Evolutionary conservation across 2,113 vertebrate species (phyloP), one percentile per base, ranked within the genome.

Genomic region (Tautogolabrus adspersus): DNA sequence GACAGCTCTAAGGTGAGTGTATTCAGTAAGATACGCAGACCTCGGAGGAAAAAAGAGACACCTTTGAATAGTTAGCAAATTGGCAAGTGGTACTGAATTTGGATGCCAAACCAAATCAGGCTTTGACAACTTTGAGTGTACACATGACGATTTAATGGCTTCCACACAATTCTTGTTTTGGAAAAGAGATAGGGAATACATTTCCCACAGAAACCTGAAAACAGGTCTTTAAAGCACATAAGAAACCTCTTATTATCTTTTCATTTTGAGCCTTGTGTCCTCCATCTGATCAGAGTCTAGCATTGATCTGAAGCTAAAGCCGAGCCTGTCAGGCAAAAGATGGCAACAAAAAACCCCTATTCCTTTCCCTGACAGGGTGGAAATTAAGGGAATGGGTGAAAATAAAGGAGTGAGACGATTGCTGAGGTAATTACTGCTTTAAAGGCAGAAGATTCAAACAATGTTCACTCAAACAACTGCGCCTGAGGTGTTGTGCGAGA

Each of bases 341-440:
- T 62, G 62, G 72, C 59, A 67, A 71, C 54, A 34, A 16, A 54
- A 72, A 56, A 34, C 26, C 75, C 63, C 54, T 46, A 63, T 69
- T 76, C 47, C 49, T 63, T 49, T 70, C 37, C 49, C 37, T 52
- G 47, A 55, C 38, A 52, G 59, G 79, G n/a, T 16, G 54, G 58
- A 26, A 72, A 34, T 49, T 18, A 15, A 18, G n/a, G 0, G 30
- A 23, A 22, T 15, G 19, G 60, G 15, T 19, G 9, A 9, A 55
- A 56, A 37, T 34, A 42, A 57, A 21, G 49, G 44, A 64, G 49
- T 12, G 60, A 72, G 73, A 56, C 46, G 80, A 72, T 79, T n/a
- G 23, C 71, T 66, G 56, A 87, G 74, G 66, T 90, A 92, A 91
- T 91, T 88, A 80, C 68, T 79, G 49, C 83, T 85, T 89, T 86